A percentile compares a stretch with the other conserved stretches of the same genome.
Evolutionary conservation across 2,113 vertebrate genomes (phyloP).

Genomic region (Sula dactylatra): DNA sequence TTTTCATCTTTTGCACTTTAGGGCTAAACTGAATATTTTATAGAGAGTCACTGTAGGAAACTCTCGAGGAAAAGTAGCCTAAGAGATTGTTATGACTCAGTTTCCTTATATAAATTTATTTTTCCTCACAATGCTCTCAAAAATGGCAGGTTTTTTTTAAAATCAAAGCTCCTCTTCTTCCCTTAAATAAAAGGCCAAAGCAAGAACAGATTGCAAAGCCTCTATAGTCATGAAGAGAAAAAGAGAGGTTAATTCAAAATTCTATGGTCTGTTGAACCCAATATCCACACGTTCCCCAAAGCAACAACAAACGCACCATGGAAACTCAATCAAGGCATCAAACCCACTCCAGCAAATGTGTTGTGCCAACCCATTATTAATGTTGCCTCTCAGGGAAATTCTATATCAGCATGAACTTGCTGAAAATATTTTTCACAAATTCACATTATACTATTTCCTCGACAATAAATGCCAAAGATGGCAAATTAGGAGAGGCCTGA

Average conservation of each 20-base stretch:
- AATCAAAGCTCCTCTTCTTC: neutral
- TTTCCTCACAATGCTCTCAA: neutral
- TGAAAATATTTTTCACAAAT: conserved; percentile 63
- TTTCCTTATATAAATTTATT: conserved; percentile 38
- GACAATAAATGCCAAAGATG: conserved; percentile 5
- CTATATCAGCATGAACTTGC: conserved; percentile 47
- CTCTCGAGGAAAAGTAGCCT: neutral
- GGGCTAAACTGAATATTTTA: conserved; percentile 1
- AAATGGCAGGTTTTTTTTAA: neutral
- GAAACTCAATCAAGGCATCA: conserved; percentile 73
- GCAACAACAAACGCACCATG: conserved; percentile 70
- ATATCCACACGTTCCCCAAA: conserved; percentile 68
- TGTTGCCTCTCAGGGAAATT: conserved; percentile 72
- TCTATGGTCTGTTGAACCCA: conserved; percentile 68
- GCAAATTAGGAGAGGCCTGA: neutral
- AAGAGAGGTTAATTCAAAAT: conserved; percentile 74
- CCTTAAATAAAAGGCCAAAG: conserved; percentile 32
- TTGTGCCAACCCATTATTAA: conserved; percentile 71
- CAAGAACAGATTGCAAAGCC: conserved; percentile 41
- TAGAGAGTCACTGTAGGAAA: neutral
- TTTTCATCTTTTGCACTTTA: conserved; percentile 4
- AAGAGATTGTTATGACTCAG: conserved; percentile 1
- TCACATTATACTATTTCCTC: conserved; percentile 37
- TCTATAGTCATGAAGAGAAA: conserved; percentile 60
- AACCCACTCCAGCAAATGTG: conserved; percentile 68